Base-by-base conservation (phyloP, 2,888 invertebrate species). In the Rhagonycha lutea region DNA sequence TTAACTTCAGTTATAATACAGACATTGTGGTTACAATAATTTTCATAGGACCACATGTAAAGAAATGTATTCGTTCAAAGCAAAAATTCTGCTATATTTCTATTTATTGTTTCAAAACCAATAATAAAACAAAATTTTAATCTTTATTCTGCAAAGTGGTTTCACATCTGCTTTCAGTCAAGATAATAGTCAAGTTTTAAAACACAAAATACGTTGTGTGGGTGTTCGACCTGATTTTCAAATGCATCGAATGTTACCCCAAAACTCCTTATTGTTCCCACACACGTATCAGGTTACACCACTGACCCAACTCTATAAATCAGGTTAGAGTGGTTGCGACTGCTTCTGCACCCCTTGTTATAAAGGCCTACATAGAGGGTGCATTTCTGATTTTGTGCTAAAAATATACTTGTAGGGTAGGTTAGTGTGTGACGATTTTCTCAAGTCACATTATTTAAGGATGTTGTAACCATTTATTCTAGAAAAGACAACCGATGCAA, bases 291-390 rank as follows among this genome's bases (percentile, higher is more conserved):
- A 79, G 80, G 80, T 86, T 85, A 83, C 86, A 84, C 84, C 83
- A 85, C 84, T 85, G 85, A 86, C 86, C 86, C 84, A 82, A 81
- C 84, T 83, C 80, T 78, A 85, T 85, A 85, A 85, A 85, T 85
- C 85, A 85, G 84, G 73, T 78, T 78, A 73, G 71, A 75, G 78
- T 75, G 75, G 75, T 78, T 71, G 70, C 65, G 61, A 74, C 76
- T 74, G 77, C 77, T 72, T 75, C 72, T 61, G 72, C 72, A 69
- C 63, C 74, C 76, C 70, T 71, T 61, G 71, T 70, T 67, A 60
- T 14, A 61, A 12, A 32, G 61, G 61, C 14, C 61, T 4, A 67
- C 24, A 68, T 47, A 60, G 73, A 77, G 77, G 77, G 77, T 77
- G 77, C 74, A 77, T 74, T 77, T 77, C 69, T 72, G 74, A 74